Evolutionary conservation across 2,888 invertebrate species (phyloP), one percentile per base, ranked within the genome.

Genomic region (Eupithecia exiguata): DNA sequence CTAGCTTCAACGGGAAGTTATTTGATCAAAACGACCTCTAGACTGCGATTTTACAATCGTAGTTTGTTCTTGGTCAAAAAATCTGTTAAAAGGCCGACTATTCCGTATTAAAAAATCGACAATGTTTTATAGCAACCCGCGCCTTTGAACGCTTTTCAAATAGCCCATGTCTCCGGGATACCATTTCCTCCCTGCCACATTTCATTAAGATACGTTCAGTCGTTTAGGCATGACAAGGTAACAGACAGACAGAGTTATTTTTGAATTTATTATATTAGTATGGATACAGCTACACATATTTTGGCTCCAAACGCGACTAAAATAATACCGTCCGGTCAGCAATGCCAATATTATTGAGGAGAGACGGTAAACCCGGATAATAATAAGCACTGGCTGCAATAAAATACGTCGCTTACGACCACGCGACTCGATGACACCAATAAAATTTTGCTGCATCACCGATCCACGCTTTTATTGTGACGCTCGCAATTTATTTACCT

Each of bases 361-460:
- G 75, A 75, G 76, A 82, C 81, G 84, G 76, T 88, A 86, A 89
- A 87, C 82, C 77, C 81, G 84, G 84, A 86, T 86, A 87, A 86
- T 88, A 88, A 87, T 88, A 89, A 89, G 88, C 84, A 87, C 83
- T 87, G 84, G 82, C 77, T 84, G 82, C 85, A 84, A 88, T 89
- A 90, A 89, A 89, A 88, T 85, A 84, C 79, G 83, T 77, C 83
- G 84, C 86, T 87, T 87, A 88, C 86, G 85, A 85, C 82, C 86
- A 83, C 84, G 84, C 86, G 86, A 89, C 87, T 87, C 88, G 86
- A 88, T 87, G 88, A 88, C 87, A 86, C 79, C 83, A 82, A 87
- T 90, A 90, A 90, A 90, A 87, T 82, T 74, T 80, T 79, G 81
- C 84, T 84, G 86, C 86, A 87, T 85, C 82, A 82, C 81, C 85